These are phyloP conservation scores for Amorpha juglandis DNA, from an alignment of 2,888 invertebrate genomes.

Conservation along the genomic window DNA sequence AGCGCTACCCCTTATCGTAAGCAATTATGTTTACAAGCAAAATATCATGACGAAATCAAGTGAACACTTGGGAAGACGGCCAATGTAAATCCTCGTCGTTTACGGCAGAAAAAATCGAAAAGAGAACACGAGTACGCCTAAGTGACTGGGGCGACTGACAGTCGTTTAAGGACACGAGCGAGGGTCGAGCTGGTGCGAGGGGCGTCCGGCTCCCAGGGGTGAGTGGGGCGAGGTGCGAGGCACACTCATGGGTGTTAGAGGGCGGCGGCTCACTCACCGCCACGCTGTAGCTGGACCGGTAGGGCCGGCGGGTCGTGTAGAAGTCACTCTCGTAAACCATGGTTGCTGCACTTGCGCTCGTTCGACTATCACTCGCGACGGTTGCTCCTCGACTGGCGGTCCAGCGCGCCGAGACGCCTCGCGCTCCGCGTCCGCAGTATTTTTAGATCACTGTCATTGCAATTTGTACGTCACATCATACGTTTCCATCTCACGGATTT, in stretches of 20 bases:
- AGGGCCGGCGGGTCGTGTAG: constrained; percentile 94
- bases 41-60: constrained; percentile 46
- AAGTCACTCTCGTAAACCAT: constrained; percentile 98
- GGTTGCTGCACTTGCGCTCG: constrained; percentile 69
- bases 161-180: constrained; percentile 54
- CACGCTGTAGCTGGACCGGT: constrained; percentile 92
- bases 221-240: constrained; percentile 71
- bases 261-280: constrained; percentile 78
- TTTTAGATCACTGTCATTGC: constrained; percentile 84
- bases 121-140: constrained; percentile 33
- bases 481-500: constrained; percentile 57
- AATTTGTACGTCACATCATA: constrained; percentile 78
- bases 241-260: constrained; percentile 65
- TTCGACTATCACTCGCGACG: constrained; percentile 81
- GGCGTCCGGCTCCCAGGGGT: constrained; percentile 79
- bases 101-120: constrained; percentile 39
- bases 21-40: constrained; percentile 76
- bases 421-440: constrained; percentile 56
- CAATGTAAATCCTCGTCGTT: constrained; percentile 41
- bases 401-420: constrained; percentile 58
- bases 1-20: constrained; percentile 56
- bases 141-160: constrained; percentile 36
- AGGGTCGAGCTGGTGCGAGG: constrained; percentile 78
- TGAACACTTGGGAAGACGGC: constrained; percentile 55
- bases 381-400: constrained; percentile 76